Evolutionary conservation across 2,797 vertebrate species (phyloP), one percentile per base, ranked within the genome.

Genomic region (Lophura swinhoii): DNA sequence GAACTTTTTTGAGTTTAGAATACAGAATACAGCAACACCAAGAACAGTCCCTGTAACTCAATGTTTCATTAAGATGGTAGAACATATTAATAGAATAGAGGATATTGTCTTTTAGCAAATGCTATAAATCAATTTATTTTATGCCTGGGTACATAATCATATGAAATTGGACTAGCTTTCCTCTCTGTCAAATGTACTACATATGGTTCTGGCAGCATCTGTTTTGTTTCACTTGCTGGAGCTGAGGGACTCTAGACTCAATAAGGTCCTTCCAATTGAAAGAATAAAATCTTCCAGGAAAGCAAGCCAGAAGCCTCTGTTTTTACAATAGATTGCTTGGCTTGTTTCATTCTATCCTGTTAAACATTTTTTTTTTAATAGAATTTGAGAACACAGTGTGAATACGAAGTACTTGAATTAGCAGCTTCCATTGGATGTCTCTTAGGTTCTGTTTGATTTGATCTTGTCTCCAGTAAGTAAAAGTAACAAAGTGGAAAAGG

Each of bases 381-480:
- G 41, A 78, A 23, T 76, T 87, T 79, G 81, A 84, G 84, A 12
- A 1, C 37, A 23, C 62, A 44, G 7, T 39, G 14, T 77, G 91
- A 90, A 84, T 87, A 80, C 16, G 44, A 88, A 95, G 8, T 23
- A 55, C 11, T 8, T 0, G 8, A 62, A n/a, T 13, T 86, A 84
- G 56, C 73, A 87, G 15, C 41, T 85, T 91, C 24, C 56, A 31
- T 90, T 78, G 18, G 29, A 95, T 80, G 12, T 46, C 46, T 93
- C 39, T 12, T 68, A 73, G 41, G 49, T 74, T 20, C 41, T 92
- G 77, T 85, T 91, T 90, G 77, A 83, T 94, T 83, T 88, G 84
- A 64, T 88, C 80, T 95, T 80, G 70, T 91, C 66, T 90, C 82
- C 73, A 79, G 89, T 94, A 95, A 90, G 95, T 71, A 88, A 87